Percentiles rank a stretch among this genome's conserved stretches.
These are phyloP conservation scores for Eulemur mongoz DNA, from an alignment of 2,797 vertebrate species.

Conservation along the genomic window DNA sequence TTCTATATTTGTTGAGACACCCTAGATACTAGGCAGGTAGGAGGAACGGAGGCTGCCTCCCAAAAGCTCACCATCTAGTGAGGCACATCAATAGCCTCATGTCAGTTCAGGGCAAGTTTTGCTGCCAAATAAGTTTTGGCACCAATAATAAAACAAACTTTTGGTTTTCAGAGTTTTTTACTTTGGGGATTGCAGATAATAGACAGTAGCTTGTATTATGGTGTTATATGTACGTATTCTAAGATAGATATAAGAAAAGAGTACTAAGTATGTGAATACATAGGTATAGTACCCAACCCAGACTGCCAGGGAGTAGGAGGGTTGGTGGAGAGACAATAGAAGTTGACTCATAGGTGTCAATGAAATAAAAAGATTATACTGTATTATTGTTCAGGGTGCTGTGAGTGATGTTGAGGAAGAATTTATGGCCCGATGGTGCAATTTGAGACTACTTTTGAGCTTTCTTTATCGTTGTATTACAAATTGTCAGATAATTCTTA, in stretches of 20 bases:
- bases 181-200: not conserved
- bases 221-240: not conserved
- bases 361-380: not conserved
- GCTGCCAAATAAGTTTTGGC: not conserved
- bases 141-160: not conserved
- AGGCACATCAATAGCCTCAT: too few relatives aligned
- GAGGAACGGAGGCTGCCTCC: accelerated
- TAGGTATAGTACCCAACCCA: too few relatives aligned
- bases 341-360: not conserved
- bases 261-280: not conserved
- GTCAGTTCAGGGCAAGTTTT: not conserved
- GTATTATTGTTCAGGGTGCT: not conserved
- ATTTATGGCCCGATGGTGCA: not conserved
- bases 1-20: not conserved
- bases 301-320: not conserved
- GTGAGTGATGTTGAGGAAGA: not conserved
- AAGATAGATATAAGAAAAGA: not conserved
- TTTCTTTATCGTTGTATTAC: not conserved
- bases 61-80: not conserved
- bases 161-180: not conserved
- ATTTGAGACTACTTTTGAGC: not conserved
- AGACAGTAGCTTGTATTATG: not conserved
- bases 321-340: not conserved
- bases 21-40: not conserved
- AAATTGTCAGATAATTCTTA: not conserved